phyloP scores from a whole-genome alignment of 2,888 invertebrate species.

The Aplocera efformata region DNA sequence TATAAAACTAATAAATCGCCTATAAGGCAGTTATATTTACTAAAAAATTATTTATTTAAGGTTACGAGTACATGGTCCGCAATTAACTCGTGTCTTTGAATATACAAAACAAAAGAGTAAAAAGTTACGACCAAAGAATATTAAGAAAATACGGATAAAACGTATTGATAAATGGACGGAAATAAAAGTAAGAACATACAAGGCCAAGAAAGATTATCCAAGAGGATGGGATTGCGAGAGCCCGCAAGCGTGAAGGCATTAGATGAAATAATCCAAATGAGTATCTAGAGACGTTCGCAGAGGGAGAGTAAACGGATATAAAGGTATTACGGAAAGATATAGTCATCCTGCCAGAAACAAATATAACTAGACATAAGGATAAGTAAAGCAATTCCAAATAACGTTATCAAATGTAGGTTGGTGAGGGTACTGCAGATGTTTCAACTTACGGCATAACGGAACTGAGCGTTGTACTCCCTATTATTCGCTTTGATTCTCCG shows the following conservation, averaged over 20 bases:
- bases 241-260: slow-evolving; percentile 3
- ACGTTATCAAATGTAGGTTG: slow-evolving; percentile 1
- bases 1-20: too few species aligned
- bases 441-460: slow-evolving; percentile 97
- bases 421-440: slow-evolving; percentile 7
- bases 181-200: not conserved
- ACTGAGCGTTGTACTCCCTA: slow-evolving; percentile 96
- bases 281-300: slow-evolving; percentile 6
- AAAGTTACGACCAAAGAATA: not conserved
- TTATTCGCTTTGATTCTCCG: slow-evolving; percentile 98
- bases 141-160: not conserved
- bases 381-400: slow-evolving; percentile 7
- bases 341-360: slow-evolving; percentile 8
- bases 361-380: slow-evolving; percentile 1
- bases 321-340: slow-evolving; percentile 9
- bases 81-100: too few species aligned
- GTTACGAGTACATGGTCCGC: too few species aligned
- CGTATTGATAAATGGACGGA: not conserved
- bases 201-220: not conserved
- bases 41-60: too few species aligned
- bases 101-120: not conserved
- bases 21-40: too few species aligned
- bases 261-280: slow-evolving; percentile 6
- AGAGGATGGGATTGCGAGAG: not conserved
- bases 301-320: slow-evolving; percentile 8